A percentile compares a stretch with the other conserved stretches of the same genome.
phyloP scores from a whole-genome alignment of 2,888 invertebrate species.

The Nycteola revayana region DNA sequence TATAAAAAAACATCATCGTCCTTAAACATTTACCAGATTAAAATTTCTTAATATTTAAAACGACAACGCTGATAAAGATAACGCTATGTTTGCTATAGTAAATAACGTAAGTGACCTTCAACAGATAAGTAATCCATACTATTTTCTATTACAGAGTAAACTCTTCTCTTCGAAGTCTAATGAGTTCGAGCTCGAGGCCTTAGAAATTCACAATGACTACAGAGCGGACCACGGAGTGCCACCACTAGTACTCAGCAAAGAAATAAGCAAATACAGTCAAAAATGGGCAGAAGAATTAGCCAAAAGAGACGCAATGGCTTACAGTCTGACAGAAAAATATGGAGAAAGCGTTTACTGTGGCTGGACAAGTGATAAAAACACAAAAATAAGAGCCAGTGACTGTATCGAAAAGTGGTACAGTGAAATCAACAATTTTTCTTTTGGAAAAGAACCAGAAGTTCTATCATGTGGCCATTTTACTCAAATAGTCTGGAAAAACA shows the following conservation, averaged over 20 bases:
- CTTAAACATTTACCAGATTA: no score
- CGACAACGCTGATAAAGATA: slow-evolving; percentile 2
- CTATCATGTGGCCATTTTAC: slow-evolving; percentile 86
- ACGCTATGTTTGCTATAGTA: slow-evolving; percentile 1
- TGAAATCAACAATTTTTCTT: slow-evolving; percentile 87
- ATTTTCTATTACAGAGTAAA: slow-evolving; percentile 60
- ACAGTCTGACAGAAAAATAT: slow-evolving; percentile 84
- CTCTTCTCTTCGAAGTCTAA: slow-evolving; percentile 62
- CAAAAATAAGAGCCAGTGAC: slow-evolving; percentile 85
- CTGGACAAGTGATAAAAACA: slow-evolving; percentile 85
- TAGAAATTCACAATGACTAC: slow-evolving; percentile 69
- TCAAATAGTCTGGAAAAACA: slow-evolving; percentile 92
- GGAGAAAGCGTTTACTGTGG: slow-evolving; percentile 88
- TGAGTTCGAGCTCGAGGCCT: slow-evolving; percentile 68
- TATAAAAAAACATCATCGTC: no score
- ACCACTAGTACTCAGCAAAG: slow-evolving; percentile 81
- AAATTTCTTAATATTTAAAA: no score
- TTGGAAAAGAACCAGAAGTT: slow-evolving; percentile 85
- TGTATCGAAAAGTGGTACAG: slow-evolving; percentile 90
- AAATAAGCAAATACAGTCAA: slow-evolving; percentile 84
- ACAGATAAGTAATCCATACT: slow-evolving; percentile 12
- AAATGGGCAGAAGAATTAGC: slow-evolving; percentile 88
- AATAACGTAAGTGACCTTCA: slow-evolving; percentile 3
- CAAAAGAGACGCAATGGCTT: slow-evolving; percentile 83
- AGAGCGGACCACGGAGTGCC: slow-evolving; percentile 69